Evolutionary conservation across 2,113 vertebrate genomes (phyloP).

Genomic region (Caranx melampygus): DNA sequence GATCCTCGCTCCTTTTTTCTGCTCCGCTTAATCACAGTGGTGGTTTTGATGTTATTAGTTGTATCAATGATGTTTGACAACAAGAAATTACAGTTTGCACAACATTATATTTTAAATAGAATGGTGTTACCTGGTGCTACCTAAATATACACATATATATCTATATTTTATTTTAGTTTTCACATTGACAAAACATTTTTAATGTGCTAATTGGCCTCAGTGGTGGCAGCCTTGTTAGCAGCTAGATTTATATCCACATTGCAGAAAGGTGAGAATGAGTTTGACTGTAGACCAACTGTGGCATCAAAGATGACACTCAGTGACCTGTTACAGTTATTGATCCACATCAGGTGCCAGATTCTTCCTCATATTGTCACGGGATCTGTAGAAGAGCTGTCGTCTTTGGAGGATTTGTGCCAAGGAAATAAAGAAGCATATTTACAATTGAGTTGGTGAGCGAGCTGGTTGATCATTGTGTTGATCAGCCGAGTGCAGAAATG

Average conservation of each 20-base stretch:
- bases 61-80: background rate
- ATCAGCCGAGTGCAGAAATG: too few relatives aligned
- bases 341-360: background rate
- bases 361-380: background rate
- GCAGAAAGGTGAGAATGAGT: slow-evolving; percentile 25
- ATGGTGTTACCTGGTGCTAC: background rate
- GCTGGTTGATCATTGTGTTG: too few relatives aligned
- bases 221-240: background rate
- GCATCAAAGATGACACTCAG: background rate
- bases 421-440: background rate
- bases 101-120: slow-evolving; percentile 5
- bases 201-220: slow-evolving; percentile 47
- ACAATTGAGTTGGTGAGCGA: background rate
- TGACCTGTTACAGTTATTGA: slow-evolving; percentile 37
- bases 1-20: too few relatives aligned
- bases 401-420: background rate
- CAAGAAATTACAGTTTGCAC: background rate
- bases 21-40: background rate
- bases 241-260: background rate
- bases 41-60: background rate
- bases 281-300: background rate
- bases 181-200: slow-evolving; percentile 14
- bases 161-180: background rate
- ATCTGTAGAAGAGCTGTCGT: background rate
- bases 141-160: too few relatives aligned